Base-by-base conservation (phyloP, 2,797 vertebrate species). In the Sebastes cheni region DNA sequence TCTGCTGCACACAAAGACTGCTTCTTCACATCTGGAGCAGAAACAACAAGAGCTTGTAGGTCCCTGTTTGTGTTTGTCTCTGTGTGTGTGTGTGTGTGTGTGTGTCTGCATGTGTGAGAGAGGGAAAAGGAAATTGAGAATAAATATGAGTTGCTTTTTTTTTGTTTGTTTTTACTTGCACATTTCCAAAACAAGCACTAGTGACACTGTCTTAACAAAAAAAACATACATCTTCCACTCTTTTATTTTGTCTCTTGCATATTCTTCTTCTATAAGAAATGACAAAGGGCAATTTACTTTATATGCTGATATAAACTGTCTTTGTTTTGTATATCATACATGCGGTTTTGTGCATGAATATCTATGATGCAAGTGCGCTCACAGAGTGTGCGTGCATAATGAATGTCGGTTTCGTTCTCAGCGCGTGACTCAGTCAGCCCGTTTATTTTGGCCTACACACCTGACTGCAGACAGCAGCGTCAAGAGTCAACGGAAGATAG, bases 11-110 rank as follows among this genome's bases (percentile, higher is more conserved):
- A 83, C 59, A 81, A 77, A 77, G 56, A 0, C 56, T 3, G 32
- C 56, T 65, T 82, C 77, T 78, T 65, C 69, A 82, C 84, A 87
- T 78, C 82, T 84, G 84, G 73, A 80, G 61, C 39, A 61, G 56
- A 67, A 69, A 85, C 66, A 77, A 29, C 39, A 71, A 14, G 4
- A 1, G 65, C 52, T 18, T 77, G 67, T 65, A 6, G 6, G 20
- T 42, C 76, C 23, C 32, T 18, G 9, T 11, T 27, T 29, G 22
- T 36, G 50, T 59, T 59, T 56, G 20, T 76, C 20, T 67, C 10
- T 68, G 5, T 77, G 12, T 60, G 12, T 39, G 54, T 62, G n/a
- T 29, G 65, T 50, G 39, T 25, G 61, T 25, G 16, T 46, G 6
- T 36, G 64, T 54, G 22, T 54, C 42, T 67, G 55, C 46, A 39